These are phyloP conservation scores for Ditylenchus dipsaci DNA, from an alignment of 1,140 invertebrate genomes.

Conservation along the genomic window DNA sequence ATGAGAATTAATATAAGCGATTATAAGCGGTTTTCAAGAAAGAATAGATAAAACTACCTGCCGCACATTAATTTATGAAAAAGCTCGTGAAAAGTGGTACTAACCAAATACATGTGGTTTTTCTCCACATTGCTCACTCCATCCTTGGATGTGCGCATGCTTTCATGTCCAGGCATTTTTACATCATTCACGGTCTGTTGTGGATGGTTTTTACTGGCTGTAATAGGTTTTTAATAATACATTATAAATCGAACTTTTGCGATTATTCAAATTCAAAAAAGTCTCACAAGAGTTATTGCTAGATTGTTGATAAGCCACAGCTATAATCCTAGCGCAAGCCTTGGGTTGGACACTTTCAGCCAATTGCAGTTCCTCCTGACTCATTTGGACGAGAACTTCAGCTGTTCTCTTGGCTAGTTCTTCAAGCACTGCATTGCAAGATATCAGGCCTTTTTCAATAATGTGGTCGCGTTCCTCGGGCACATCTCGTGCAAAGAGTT, in stretches of 20 bases:
- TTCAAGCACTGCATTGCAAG: constrained; percentile 83
- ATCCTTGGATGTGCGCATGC: constrained; percentile 16
- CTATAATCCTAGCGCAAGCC: constrained; percentile 59
- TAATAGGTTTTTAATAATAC: constrained; percentile 1
- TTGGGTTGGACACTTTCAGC: constrained; percentile 83
- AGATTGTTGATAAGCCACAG: constrained; percentile 30
- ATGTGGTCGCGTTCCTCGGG: constrained; percentile 77
- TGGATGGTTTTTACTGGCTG: constrained; percentile 12
- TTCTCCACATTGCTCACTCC: constrained; percentile 19
- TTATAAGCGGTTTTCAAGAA: no score
- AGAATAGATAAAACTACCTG: no score
- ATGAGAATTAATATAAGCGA: no score
- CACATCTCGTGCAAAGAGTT: constrained; percentile 95
- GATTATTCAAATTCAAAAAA: no score
- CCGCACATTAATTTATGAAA: no score
- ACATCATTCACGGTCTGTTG: neutral
- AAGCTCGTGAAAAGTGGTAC: no score
- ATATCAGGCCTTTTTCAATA: constrained; percentile 45
- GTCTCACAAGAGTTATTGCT: neutral
- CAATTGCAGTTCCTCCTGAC: constrained; percentile 92
- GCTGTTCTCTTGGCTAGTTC: constrained; percentile 60
- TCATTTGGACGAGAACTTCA: constrained; percentile 69
- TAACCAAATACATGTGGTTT: constrained; percentile 14
- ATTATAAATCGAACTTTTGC: neutral
- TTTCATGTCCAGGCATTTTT: constrained; percentile 39